Percentiles rank a stretch among this genome's conserved stretches.
These are phyloP conservation scores for Tragelaphus strepsiceros DNA, from an alignment of 2,113 vertebrate genomes.

Conservation along the genomic window DNA sequence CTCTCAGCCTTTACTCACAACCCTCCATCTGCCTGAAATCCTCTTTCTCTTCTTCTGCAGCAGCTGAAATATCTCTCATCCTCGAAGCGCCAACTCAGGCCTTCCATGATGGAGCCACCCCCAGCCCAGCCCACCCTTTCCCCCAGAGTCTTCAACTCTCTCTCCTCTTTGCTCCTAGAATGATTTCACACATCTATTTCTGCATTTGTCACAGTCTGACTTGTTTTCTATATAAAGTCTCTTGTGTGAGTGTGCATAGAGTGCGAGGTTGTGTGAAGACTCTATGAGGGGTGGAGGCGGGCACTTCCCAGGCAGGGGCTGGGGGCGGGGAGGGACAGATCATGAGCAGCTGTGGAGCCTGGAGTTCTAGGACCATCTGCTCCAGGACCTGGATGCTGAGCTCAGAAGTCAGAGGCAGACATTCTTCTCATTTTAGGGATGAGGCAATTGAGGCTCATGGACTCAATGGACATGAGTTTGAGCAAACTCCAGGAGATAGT, in stretches of 20 bases:
- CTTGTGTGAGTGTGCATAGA: background rate
- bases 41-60: background rate
- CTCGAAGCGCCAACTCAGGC: background rate
- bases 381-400: background rate
- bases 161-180: background rate
- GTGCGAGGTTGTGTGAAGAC: background rate
- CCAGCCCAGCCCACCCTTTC: background rate
- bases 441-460: background rate
- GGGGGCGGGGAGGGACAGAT: background rate
- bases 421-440: background rate
- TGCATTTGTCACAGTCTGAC: slow-evolving; percentile 12
- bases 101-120: background rate
- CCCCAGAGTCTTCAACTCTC: background rate
- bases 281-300: fast-evolving
- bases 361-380: background rate
- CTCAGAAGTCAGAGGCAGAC: background rate
- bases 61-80: slow-evolving; percentile 16
- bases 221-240: slow-evolving; percentile 1
- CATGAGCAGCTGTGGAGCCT: background rate
- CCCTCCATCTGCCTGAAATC: background rate
- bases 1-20: background rate
- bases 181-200: slow-evolving; percentile 33
- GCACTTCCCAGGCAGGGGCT: background rate
- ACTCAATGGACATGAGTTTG: background rate
- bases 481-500: background rate